Conservation (phyloP, 1,140 invertebrate species). For the Scaptomyza montana region DNA sequence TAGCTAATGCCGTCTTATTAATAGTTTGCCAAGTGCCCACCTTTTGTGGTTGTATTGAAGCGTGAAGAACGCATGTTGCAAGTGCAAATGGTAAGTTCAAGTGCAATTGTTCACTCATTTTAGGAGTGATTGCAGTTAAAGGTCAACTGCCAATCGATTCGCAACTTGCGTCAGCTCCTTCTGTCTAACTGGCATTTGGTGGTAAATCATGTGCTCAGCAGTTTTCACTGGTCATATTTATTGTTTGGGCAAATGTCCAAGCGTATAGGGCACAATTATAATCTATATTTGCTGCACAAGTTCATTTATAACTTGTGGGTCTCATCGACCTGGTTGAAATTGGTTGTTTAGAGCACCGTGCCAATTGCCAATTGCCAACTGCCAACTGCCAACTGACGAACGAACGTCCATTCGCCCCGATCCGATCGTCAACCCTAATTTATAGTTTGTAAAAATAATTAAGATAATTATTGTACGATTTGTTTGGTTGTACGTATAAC, state of each 20-base stretch:
- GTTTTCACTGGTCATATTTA: slow-evolving; percentile 5
- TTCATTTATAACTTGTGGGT: slow-evolving; percentile 11
- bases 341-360: slow-evolving; percentile 34
- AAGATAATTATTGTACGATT: slow-evolving; percentile 64
- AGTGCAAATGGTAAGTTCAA: slow-evolving; percentile 1
- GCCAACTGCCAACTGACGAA: slow-evolving; percentile 13
- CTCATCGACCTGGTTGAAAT: slow-evolving; percentile 64
- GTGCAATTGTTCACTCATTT: neutral
- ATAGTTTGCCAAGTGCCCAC: neutral
- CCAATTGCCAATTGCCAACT: slow-evolving; percentile 8
- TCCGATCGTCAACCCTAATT: slow-evolving; percentile 4
- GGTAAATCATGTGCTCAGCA: slow-evolving; percentile 59
- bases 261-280: slow-evolving; percentile 21
- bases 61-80: neutral
- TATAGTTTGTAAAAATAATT: slow-evolving; percentile 45
- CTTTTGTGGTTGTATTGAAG: neutral
- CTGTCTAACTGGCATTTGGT: slow-evolving; percentile 55
- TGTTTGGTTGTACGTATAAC: neutral
- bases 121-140: slow-evolving; percentile 1
- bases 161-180: neutral
- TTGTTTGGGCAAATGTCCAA: slow-evolving; percentile 59
- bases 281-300: slow-evolving; percentile 10
- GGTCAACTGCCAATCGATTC: slow-evolving; percentile 28
- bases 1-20: neutral
- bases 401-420: neutral